A percentile compares a stretch with the other conserved stretches of the same genome.
phyloP scores from a whole-genome alignment of 2,797 vertebrate genomes.

The Clarias fuscus region DNA sequence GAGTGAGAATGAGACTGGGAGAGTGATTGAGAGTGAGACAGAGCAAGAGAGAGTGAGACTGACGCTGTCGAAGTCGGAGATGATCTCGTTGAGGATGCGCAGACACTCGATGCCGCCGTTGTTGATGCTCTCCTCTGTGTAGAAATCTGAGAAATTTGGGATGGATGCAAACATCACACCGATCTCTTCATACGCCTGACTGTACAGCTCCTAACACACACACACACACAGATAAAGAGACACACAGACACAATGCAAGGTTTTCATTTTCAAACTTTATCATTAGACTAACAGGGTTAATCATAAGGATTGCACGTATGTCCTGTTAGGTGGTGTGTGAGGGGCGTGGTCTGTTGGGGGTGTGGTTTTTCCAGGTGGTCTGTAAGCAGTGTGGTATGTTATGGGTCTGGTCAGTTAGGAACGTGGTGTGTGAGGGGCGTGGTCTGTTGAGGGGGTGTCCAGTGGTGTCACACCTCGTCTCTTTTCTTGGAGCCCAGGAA shows the following conservation, averaged over 20 bases:
- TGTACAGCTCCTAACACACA: conserved; percentile 87
- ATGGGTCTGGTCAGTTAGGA: neutral
- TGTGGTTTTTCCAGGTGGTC: neutral
- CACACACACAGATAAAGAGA: neutral
- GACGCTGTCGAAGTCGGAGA: conserved; percentile 95
- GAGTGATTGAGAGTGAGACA: neutral
- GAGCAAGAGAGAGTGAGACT: conserved; percentile 58
- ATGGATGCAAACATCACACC: conserved; percentile 98
- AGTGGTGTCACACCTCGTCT: conserved; percentile 80
- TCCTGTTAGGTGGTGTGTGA: neutral
- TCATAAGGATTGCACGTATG: neutral
- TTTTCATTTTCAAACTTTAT: neutral
- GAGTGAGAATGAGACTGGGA: neutral
- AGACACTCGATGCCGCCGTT: conserved; percentile 95
- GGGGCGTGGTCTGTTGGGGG: neutral
- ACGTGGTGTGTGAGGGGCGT: neutral
- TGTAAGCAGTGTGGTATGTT: neutral
- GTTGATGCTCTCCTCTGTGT: conserved; percentile 95
- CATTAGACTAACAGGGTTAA: neutral
- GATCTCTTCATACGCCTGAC: conserved; percentile 91
- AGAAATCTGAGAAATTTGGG: conserved; percentile 97
- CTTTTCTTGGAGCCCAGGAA: conserved; percentile 93
- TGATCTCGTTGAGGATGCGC: conserved; percentile 96
- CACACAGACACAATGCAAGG: neutral
- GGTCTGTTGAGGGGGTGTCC: neutral